Evolutionary conservation across 2,113 vertebrate genomes (phyloP).

Genomic region (Syrmaticus mikado): DNA sequence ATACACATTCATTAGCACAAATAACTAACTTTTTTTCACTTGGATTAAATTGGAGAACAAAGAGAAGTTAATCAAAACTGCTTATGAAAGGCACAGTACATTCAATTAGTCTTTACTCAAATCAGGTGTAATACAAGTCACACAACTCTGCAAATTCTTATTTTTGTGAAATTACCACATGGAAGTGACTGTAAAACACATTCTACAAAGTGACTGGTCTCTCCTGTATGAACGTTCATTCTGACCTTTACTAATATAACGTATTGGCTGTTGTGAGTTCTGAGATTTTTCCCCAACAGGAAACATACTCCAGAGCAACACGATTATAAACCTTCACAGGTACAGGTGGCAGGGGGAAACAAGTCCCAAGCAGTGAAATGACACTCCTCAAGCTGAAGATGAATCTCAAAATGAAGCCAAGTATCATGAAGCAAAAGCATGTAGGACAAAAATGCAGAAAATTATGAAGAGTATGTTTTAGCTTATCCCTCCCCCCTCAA

Average conservation of each 20-base stretch:
- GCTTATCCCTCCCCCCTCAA: background rate
- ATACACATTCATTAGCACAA: background rate
- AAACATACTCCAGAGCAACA: background rate
- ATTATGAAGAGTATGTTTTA: background rate
- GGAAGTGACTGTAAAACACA: background rate
- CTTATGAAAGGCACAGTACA: background rate
- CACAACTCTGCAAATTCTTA: background rate
- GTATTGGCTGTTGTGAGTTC: background rate
- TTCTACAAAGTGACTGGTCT: background rate
- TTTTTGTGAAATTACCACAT: background rate
- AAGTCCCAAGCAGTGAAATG: background rate
- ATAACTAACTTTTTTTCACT: slow-evolving; percentile 5
- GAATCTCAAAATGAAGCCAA: slow-evolving; percentile 2
- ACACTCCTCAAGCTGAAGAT: background rate
- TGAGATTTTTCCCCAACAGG: background rate
- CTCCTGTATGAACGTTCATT: fast-evolving
- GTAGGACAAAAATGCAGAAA: background rate
- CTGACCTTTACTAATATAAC: background rate
- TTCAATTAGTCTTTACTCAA: background rate
- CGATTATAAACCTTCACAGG: background rate
- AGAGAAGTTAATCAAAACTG: slow-evolving; percentile 1
- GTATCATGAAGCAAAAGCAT: background rate
- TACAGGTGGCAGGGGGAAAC: background rate
- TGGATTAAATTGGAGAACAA: background rate
- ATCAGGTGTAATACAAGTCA: background rate